Base-by-base conservation (phyloP, 2,888 invertebrate genomes). In the Patella caerulea region DNA sequence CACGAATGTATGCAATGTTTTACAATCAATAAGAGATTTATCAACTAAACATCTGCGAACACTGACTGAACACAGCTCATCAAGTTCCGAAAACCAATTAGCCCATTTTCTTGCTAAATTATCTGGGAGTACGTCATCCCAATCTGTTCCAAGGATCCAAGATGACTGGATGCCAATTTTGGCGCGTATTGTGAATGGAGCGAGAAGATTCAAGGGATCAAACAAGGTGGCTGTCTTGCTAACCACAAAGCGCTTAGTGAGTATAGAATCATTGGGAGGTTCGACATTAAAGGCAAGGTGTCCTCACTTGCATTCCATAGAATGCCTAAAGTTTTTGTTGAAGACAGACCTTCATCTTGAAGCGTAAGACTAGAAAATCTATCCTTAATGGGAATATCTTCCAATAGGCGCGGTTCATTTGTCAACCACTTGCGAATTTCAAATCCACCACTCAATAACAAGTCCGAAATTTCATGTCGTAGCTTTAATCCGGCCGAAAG, bases 1-100 rank as follows among this genome's bases (percentile, higher is more conserved):
- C n/a, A n/a, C n/a, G n/a, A n/a, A n/a, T n/a, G n/a, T n/a, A n/a
- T n/a, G n/a, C n/a, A n/a, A n/a, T n/a, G 34, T 34, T 34, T 34
- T 34, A 34, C 34, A 34, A 34, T 34, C 34, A 34, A 34, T 34
- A 3, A 2, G 34, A 34, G 34, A 34, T 34, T 59, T 19, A 59
- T 19, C 59, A 12, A 59, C 19, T 14, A 59, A n/a, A 59, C 59
- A 59, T 59, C 59, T 17, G 5, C 19, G 59, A 59, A 59, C 19
- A 19, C 19, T 14, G 3, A 59, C 14, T 59, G 15, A 59, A 59
- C n/a, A 17, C 19, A 59, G 19, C n/a, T 59, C 17, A 17, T 17
- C 17, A 59, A 59, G 59, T 59, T 59, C 59, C 15, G 59, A 59
- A 59, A 59, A 59, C 59, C 59, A 59, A 59, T n/a, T 59, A n/a